Base-by-base conservation (phyloP, 2,888 invertebrate species). In the Dichetophora obliterata region DNA sequence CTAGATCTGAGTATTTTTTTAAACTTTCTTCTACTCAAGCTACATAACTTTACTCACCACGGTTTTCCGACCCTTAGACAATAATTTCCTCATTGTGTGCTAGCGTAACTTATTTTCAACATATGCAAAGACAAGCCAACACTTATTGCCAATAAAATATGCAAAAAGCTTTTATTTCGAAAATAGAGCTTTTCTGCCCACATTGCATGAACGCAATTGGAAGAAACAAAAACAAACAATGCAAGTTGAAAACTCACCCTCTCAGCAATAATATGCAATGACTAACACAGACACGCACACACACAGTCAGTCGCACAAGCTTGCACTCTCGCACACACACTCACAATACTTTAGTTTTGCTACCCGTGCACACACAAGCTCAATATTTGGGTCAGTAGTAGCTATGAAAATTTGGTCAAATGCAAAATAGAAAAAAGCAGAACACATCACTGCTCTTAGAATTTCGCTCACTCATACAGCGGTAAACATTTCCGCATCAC, bases 341-440 rank as follows among this genome's bases (percentile, higher is more conserved):
- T 22, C 52, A 63, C 81, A 79, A 83, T 81, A 82, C n/a, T 66
- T 48, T 77, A 75, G 59, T 69, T 31, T n/a, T 70, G 69, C 71
- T 52, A 72, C 66, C 75, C 78, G 78, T 74, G 73, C 74, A 77
- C 48, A 78, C 77, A 78, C 77, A 76, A 59, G 76, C 76, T 54
- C 75, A 75, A 77, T 81, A 87, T 84, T 83, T 87, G 86, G 86
- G 86, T 86, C 87, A 87, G 87, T 86, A 87, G 86, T 87, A 81
- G 81, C 34, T 65, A 54, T 31, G 65, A 59, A 74, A 74, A 65
- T 74, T 74, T 66, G 74, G 65, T 22, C 66, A 65, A 65, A 57
- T 52, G 72, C 59, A 54, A 52, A 34, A 70, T 43, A 43, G 43
- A 27, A 34, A 8, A 34, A 31, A 54, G 6, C 54, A 31, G 5